These are phyloP conservation scores for Hippocampus barbouri DNA, from an alignment of 2,113 vertebrate species.

Conservation along the genomic window DNA sequence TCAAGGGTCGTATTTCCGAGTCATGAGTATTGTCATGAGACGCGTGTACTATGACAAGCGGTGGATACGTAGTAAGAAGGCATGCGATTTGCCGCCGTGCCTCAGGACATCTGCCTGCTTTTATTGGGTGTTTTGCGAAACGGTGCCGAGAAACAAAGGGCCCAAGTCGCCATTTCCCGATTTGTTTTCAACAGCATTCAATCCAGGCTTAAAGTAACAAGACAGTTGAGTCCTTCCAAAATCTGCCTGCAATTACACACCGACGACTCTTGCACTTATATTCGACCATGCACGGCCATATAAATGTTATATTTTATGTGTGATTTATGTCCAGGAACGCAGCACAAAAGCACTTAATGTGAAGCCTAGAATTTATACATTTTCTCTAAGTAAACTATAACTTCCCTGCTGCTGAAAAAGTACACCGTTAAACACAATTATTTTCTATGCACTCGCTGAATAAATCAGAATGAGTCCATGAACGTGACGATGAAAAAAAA, in stretches of 20 bases:
- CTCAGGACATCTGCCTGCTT: background rate
- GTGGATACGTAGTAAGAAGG: background rate
- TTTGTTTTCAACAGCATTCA: background rate
- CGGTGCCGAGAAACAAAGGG: background rate
- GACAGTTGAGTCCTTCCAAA: background rate
- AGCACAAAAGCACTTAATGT: conserved; percentile 3
- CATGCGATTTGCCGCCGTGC: background rate
- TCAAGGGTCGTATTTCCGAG: background rate
- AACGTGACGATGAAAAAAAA: background rate
- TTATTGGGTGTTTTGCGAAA: background rate
- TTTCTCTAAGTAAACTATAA: background rate
- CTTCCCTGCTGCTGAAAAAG: background rate
- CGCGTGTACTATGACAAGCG: background rate
- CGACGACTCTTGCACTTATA: background rate
- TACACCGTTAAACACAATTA: background rate
- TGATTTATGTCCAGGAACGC: conserved; percentile 24
- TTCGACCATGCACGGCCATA: background rate
- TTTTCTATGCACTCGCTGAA: background rate
- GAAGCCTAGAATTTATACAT: background rate
- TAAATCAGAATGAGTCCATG: background rate
- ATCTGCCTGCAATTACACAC: background rate
- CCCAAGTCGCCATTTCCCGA: background rate
- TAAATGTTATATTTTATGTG: conserved; percentile 14
- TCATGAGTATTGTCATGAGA: background rate
- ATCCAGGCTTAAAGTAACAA: background rate